phyloP scores from a whole-genome alignment of 2,797 vertebrate species.

The Hybognathus amarus region DNA sequence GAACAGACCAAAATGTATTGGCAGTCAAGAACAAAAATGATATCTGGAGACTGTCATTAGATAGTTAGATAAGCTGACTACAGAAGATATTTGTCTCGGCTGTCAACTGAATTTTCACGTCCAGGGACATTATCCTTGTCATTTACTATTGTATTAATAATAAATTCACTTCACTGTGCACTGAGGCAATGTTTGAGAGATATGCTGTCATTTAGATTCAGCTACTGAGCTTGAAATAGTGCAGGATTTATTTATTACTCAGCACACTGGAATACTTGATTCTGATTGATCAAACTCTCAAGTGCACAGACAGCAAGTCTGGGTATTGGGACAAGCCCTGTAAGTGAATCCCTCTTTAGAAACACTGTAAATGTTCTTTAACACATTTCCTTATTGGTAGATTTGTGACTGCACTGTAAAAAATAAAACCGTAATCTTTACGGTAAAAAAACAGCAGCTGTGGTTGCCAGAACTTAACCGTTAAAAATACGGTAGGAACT shows the following conservation, averaged over 20 bases:
- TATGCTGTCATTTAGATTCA: not conserved
- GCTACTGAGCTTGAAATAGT: not conserved
- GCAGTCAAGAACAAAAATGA: not conserved
- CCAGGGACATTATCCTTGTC: conserved; percentile 2
- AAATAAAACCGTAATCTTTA: too few relatives aligned
- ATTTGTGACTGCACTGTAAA: not conserved
- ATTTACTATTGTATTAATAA: not conserved
- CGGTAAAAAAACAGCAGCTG: too few relatives aligned
- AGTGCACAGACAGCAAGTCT: not conserved
- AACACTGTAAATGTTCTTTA: conserved; percentile 5
- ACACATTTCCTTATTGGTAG: not conserved
- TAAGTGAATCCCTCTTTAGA: not conserved
- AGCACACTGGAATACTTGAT: not conserved
- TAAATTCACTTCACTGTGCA: not conserved
- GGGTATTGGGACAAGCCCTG: not conserved
- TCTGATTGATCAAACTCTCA: too few relatives aligned
- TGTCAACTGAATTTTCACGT: conserved; percentile 8
- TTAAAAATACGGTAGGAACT: too few relatives aligned
- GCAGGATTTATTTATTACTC: not conserved
- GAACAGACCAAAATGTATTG: conserved; percentile 36
- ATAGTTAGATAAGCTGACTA: conserved; percentile 22
- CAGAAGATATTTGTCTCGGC: not conserved
- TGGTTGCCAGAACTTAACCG: too few relatives aligned
- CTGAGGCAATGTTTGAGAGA: not conserved
- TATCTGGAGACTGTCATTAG: conserved; percentile 33